Evolutionary conservation across 2,888 invertebrate species (phyloP), one percentile per base, ranked within the genome.

Genomic region (Zele albiditarsus): DNA sequence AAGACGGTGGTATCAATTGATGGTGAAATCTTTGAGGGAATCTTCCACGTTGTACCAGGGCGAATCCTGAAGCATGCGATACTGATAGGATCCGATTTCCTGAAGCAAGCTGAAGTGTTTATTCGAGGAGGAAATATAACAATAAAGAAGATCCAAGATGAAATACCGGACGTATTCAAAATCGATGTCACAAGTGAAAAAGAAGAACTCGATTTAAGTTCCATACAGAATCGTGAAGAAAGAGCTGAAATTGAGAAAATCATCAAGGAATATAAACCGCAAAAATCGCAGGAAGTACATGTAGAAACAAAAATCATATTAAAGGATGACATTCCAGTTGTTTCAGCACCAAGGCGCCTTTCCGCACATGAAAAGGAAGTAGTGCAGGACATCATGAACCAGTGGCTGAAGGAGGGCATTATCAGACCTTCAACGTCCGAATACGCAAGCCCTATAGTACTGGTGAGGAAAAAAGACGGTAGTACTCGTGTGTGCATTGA

Each of bases 401-500:
- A 77, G 16, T 88, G 88, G 86, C 20, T 86, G n/a, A 33, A 79
- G 1, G 79, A 84, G 6, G 84, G 82, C 10, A 83, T 88, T 0
- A 80, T 88, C 16, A 78, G 80, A 62, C 82, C 81, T 0, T 84
- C 85, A 23, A 65, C 62, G 25, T 87, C 87, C 0, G 85, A 86
- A n/a, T 89, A 84, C 71, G 82, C 87, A 3, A 87, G 84, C 62
- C 80, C 84, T 2, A 77, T 86, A 3, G 83, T 86, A 1, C 66
- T 87, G n/a, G 82, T 84, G 2, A 80, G 79, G 23, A 75, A 85
- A 69, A 86, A 84, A 74, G 79, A 82, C n/a, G 81, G 81, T 2
- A 58, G 78, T 5, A 74, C 74, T 16, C 69, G 84, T 67, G 70
- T 85, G 16, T 90, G 89, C 76, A 81, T 90, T 0, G 89, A 90